Percentiles rank a stretch among this genome's conserved stretches.
Conservation (phyloP, 2,113 vertebrate genomes). For the Phasianus colchicus region DNA sequence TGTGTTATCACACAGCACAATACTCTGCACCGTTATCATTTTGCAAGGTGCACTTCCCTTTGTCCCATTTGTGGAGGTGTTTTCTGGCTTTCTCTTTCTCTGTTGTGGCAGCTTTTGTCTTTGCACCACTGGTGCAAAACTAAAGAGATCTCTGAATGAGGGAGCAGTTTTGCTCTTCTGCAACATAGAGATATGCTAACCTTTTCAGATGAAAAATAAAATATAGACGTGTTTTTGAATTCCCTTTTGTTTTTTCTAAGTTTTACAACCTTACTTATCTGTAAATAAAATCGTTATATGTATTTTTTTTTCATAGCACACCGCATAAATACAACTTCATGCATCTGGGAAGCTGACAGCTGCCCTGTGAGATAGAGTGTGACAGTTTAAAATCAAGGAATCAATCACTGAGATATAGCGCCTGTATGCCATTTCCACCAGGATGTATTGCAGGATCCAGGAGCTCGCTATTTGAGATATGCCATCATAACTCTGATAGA, state of each 20-base stretch:
- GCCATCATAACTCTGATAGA: constrained; percentile 81
- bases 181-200: constrained; percentile 49
- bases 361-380: constrained; percentile 77
- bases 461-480: constrained; percentile 81
- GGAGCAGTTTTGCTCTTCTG: constrained; percentile 43
- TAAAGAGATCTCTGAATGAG: constrained; percentile 42
- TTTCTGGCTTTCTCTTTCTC: constrained; percentile 25
- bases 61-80: constrained; percentile 39
- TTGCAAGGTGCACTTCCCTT: background rate
- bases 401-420: constrained; percentile 80
- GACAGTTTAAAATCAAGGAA: constrained; percentile 79
- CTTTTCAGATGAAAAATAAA: constrained; percentile 65
- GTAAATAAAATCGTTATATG: constrained; percentile 73
- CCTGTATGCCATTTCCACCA: constrained; percentile 42
- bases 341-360: constrained; percentile 79
- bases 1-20: constrained; percentile 8
- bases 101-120: constrained; percentile 64
- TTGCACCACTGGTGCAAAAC: constrained; percentile 35
- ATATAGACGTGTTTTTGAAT: constrained; percentile 60
- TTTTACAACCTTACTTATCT: constrained; percentile 76
- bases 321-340: constrained; percentile 80
- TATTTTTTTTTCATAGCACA: constrained; percentile 47
- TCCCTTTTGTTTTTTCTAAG: constrained; percentile 67
- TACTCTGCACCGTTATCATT: background rate
- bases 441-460: constrained; percentile 75